These are phyloP conservation scores for Polia nebulosa DNA, from an alignment of 2,888 invertebrate genomes.

Conservation along the genomic window DNA sequence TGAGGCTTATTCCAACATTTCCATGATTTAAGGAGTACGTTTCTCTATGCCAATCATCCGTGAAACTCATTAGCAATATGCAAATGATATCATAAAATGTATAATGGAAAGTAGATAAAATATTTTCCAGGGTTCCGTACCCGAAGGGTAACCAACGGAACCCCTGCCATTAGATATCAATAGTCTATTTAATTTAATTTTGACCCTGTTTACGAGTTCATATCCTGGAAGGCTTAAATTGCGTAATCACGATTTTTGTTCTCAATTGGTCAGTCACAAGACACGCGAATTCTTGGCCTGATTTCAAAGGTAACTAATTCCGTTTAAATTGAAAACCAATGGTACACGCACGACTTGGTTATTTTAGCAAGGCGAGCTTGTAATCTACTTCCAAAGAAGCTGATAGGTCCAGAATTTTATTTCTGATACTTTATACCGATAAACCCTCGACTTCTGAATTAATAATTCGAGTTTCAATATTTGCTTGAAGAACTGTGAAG, in stretches of 20 bases:
- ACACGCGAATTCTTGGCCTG: constrained; percentile 47
- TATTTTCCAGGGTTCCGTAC: no score
- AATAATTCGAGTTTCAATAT: no score
- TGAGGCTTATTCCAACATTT: constrained; percentile 32
- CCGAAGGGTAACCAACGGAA: no score
- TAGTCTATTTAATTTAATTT: no score
- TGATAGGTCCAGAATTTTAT: not conserved
- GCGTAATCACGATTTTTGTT: constrained; percentile 39
- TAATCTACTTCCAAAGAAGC: not conserved
- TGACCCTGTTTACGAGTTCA: not conserved
- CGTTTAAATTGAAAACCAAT: constrained; percentile 43
- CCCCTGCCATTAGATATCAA: not conserved
- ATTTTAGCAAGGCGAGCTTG: constrained; percentile 6
- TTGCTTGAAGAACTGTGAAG: no score
- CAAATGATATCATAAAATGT: constrained; percentile 24
- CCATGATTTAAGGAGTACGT: constrained; percentile 26
- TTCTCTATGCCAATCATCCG: constrained; percentile 32
- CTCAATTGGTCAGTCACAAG: constrained; percentile 45
- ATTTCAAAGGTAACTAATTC: constrained; percentile 37
- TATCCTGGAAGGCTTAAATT: constrained; percentile 23
- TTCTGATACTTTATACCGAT: no score
- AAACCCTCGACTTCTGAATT: no score
- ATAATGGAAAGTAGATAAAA: constrained; percentile 10
- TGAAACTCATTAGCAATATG: constrained; percentile 37
- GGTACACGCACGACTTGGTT: constrained; percentile 34